Conservation (phyloP, 2,113 vertebrate species). For the Globicephala melas region DNA sequence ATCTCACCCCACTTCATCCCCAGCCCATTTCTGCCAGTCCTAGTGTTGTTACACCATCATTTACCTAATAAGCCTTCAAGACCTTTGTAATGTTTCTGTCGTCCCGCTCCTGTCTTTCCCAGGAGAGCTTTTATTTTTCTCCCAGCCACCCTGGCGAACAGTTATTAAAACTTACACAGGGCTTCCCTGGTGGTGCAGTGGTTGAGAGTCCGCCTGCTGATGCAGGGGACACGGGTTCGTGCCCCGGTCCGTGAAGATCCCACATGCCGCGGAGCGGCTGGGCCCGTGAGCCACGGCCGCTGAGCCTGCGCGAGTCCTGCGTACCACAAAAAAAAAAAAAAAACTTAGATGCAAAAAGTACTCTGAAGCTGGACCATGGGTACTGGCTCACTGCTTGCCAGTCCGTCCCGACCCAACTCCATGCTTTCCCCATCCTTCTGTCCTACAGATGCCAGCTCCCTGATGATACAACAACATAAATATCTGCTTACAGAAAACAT, state of each 20-base stretch:
- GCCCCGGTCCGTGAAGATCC: too few relatives aligned
- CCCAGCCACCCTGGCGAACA: not conserved
- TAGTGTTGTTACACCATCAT: too few relatives aligned
- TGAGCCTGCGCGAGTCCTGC: too few relatives aligned
- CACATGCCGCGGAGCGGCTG: too few relatives aligned
- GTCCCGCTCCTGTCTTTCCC: not conserved
- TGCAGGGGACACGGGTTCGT: too few relatives aligned
- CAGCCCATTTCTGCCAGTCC: not conserved
- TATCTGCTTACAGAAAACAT: not conserved
- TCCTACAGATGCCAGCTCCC: not conserved
- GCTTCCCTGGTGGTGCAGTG: too few relatives aligned
- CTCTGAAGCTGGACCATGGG: not conserved
- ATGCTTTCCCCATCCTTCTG: not conserved
- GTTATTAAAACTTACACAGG: not conserved
- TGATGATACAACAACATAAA: not conserved
- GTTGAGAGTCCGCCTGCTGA: too few relatives aligned
- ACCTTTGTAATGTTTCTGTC: not conserved
- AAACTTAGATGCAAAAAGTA: not conserved
- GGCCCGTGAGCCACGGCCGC: too few relatives aligned
- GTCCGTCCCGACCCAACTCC: not conserved
- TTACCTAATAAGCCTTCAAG: not conserved
- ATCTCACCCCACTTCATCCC: not conserved
- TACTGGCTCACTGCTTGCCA: too few relatives aligned
- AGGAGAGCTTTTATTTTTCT: not conserved
- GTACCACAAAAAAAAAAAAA: too few relatives aligned